A percentile compares a stretch with the other conserved stretches of the same genome.
phyloP scores from a whole-genome alignment of 2,797 vertebrate genomes.

The Pipistrellus nathusii region DNA sequence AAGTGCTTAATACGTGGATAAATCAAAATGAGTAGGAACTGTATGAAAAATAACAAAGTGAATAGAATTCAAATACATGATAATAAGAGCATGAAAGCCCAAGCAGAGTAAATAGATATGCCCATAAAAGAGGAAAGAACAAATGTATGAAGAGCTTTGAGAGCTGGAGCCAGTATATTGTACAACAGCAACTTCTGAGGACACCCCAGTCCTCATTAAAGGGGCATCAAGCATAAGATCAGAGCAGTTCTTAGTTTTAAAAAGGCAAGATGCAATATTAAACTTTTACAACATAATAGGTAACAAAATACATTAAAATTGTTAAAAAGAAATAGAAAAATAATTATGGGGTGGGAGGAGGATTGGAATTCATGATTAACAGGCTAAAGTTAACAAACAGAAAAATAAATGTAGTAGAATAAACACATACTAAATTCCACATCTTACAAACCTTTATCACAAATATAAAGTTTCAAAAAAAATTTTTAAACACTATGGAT shows the following conservation, averaged over 20 bases:
- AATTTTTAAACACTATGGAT: background rate
- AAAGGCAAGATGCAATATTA: background rate
- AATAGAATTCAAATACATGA: background rate
- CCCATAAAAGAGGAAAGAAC: background rate
- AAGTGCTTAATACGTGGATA: background rate
- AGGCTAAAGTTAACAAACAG: background rate
- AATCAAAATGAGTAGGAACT: background rate
- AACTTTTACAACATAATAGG: background rate
- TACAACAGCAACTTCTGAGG: background rate
- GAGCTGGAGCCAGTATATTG: fast-evolving
- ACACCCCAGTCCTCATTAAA: fast-evolving
- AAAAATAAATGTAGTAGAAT: background rate
- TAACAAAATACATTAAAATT: background rate
- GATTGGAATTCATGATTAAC: background rate
- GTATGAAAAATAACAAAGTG: background rate
- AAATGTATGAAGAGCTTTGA: background rate
- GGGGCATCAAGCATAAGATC: fast-evolving
- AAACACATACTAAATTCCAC: background rate
- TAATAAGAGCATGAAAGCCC: background rate
- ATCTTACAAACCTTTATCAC: background rate
- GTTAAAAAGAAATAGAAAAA: background rate
- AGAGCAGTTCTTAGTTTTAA: background rate
- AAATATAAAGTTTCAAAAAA: background rate
- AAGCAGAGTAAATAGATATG: background rate
- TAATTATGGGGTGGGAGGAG: background rate